Evolutionary conservation across 2,797 vertebrate genomes (phyloP), one percentile per base, ranked within the genome.

Genomic region (Calcarius lapponicus): DNA sequence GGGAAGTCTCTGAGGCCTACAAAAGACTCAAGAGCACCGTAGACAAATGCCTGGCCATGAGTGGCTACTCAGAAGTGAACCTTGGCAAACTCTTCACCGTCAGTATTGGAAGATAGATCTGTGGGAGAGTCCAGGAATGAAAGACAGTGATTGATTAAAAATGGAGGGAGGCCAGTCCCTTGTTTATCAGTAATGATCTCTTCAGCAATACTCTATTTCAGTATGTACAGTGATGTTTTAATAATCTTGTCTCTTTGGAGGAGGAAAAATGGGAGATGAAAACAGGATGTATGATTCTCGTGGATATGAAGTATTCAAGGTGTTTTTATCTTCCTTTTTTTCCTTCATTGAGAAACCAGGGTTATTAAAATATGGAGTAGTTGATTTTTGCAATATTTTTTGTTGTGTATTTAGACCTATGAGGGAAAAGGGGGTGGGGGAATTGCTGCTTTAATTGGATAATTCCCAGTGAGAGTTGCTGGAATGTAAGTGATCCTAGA

Each of bases 51-150:
- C 97, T 99, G 93, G 97, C 97, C 47, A 92, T 92, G 96, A 99
- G 99, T 54, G 97, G 98, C 96, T 99, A 99, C 98, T 99, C 99
- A 0, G 99, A 99, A 97, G 98, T 99, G 89, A 98, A 99, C 97
- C 98, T 99, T 50, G 90, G 98, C 97, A 99, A 99, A 96, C 98
- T 99, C 95, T 99, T 99, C 90, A 93, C 98, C 40, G 61, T 98
- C 96, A 97, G 90, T 40, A 87, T 97, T 36, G 96, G 98, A 94
- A 99, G 98, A 98, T 98, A 99, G 98, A 98, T 98, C 97, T 97
- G 50, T 60, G 72, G 90, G 54, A 80, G 80, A 95, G 81, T 50
- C 75, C 80, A 92, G 3, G 67, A 88, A 78, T 42, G 90, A 94
- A 45, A 88, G 86, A 60, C 90, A 65, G 32, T 95, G 82, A 88